Conservation (phyloP, 2,113 vertebrate genomes). For the Anhinga rufa region DNA sequence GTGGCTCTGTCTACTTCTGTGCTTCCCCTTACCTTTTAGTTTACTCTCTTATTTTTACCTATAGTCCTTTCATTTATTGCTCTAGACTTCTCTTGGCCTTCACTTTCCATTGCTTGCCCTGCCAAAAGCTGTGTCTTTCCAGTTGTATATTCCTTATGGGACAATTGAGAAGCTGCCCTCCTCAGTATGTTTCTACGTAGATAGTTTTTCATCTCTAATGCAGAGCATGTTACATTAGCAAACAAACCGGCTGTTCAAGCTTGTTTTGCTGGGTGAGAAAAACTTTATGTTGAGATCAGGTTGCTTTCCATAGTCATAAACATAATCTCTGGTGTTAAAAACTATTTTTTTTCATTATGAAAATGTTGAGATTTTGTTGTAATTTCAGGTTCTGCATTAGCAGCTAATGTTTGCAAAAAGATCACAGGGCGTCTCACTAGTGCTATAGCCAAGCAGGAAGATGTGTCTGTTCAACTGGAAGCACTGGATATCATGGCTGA, state of each 20-base stretch:
- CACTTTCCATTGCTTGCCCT: neutral
- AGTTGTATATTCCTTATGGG: neutral
- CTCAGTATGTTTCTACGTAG: neutral
- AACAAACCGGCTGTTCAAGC: neutral
- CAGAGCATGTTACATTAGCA: neutral
- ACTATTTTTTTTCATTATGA: neutral
- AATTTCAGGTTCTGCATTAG: slow-evolving; percentile 88
- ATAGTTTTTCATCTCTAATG: neutral
- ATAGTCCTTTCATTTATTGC: neutral
- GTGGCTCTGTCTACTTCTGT: neutral
- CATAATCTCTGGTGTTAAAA: neutral
- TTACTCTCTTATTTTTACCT: neutral
- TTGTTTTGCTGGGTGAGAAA: neutral
- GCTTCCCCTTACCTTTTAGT: neutral
- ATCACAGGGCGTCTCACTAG: slow-evolving; percentile 97
- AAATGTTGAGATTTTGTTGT: neutral
- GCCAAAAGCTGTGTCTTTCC: neutral
- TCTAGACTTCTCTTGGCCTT: neutral
- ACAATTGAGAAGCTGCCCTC: neutral
- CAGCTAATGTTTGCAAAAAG: slow-evolving; percentile 98
- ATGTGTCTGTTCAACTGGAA: slow-evolving; percentile 96
- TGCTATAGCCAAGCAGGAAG: slow-evolving; percentile 98
- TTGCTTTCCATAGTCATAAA: neutral
- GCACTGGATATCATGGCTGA: slow-evolving; percentile 99
- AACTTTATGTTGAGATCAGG: neutral